phyloP scores from a whole-genome alignment of 2,113 vertebrate genomes.

The Xyliphius kryptos region DNA sequence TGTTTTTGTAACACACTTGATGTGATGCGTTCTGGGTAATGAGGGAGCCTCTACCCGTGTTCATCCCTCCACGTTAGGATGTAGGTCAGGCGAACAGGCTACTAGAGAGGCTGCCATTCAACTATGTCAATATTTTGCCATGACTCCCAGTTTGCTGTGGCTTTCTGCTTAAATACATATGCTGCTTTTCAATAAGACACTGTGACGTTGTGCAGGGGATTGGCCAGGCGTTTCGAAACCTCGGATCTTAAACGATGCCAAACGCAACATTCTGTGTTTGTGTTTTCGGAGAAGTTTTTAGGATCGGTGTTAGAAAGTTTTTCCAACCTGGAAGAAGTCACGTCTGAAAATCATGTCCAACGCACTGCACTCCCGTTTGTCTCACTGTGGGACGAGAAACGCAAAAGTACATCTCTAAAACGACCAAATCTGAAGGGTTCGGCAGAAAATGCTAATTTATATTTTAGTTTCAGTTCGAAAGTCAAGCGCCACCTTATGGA shows the following conservation, averaged over 20 bases:
- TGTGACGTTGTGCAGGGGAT: background rate
- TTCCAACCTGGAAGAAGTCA: no score
- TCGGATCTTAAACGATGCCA: background rate
- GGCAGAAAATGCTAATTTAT: no score
- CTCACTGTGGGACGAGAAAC: no score
- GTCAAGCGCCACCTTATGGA: no score
- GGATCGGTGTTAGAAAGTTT: background rate
- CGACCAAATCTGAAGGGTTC: no score
- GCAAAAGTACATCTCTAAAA: no score
- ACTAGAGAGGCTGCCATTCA: slow-evolving; percentile 40
- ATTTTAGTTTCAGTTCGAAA: no score
- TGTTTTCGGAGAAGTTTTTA: background rate
- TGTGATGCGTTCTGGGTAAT: no score
- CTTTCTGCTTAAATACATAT: slow-evolving; percentile 21
- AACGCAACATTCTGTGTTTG: background rate
- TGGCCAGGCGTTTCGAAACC: background rate
- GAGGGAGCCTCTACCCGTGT: no score
- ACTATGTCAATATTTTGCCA: slow-evolving; percentile 26
- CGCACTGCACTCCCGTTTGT: no score
- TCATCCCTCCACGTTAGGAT: slow-evolving; percentile 49
- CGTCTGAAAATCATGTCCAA: no score
- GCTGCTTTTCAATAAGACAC: background rate
- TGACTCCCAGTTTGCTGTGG: background rate
- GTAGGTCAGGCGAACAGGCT: slow-evolving; percentile 60
- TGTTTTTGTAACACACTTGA: no score